Evolutionary conservation across 2,797 vertebrate genomes (phyloP).

Genomic region (Urophycis tenuis): DNA sequence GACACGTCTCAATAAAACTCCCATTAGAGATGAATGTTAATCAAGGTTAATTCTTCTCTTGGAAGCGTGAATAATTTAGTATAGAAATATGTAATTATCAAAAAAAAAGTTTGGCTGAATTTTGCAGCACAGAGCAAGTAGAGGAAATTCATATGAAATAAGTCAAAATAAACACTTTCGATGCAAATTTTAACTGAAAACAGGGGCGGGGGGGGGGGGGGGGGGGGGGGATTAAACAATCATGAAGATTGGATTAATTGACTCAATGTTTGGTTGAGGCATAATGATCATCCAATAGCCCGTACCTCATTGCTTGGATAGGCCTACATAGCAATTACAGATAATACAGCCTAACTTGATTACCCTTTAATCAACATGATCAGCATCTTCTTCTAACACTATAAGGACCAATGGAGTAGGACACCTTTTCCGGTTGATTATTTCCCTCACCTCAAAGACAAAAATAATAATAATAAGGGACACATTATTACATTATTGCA

Average conservation of each 20-base stretch:
- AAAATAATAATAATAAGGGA: neutral
- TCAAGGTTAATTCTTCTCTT: conserved; percentile 7
- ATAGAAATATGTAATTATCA: neutral
- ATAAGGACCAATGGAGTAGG: neutral
- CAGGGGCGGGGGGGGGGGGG: neutral
- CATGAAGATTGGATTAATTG: neutral
- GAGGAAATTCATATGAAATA: neutral
- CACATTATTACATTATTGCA: neutral
- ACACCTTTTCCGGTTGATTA: neutral
- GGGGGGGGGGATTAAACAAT: neutral
- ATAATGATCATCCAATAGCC: neutral
- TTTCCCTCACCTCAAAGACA: neutral
- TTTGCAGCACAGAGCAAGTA: neutral
- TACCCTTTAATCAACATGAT: conserved; percentile 3
- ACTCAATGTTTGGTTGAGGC: neutral
- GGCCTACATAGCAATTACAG: neutral
- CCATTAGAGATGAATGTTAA: neutral
- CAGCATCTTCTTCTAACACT: neutral
- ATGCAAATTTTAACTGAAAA: neutral
- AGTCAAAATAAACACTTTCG: neutral
- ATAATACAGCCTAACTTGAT: neutral
- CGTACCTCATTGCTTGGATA: neutral
- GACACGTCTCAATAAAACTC: conserved; percentile 2
- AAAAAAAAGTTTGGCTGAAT: neutral
- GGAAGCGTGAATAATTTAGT: neutral